Base-by-base conservation (phyloP, 2,113 vertebrate species). In the Perca schrenkii region DNA sequence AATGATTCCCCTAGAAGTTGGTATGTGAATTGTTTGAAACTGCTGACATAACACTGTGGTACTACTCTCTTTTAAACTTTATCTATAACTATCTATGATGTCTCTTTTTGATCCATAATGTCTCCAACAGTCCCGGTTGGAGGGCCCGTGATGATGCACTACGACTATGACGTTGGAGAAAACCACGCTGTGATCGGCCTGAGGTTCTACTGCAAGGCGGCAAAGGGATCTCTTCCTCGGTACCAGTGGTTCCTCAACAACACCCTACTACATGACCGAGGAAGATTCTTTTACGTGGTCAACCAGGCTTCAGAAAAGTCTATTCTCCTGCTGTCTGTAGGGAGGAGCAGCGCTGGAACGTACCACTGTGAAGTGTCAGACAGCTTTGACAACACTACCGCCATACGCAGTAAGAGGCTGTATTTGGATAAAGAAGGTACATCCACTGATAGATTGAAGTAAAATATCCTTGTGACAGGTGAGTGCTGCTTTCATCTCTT, bases 191-290 rank as follows among this genome's bases (percentile, higher is more conserved):
- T 94, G 15, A n/a, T 13, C 0, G 17, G n/a, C 16, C 6, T 95
- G 49, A 83, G 3, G 19, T 22, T 95, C n/a, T 85, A 56, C 82
- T 96, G 95, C 80, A 68, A 67, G n/a, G 90, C 57, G 4, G 82
- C 83, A 0, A 88, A 74, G 19, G 95, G 94, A 66, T 86, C 90
- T 47, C 76, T 89, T 58, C 90, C 77, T 7, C 78, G 4, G 3
- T 94, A 88, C 85, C 65, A 60, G 65, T 96, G 95, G 95, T 96
- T 92, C 80, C 83, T 89, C 36, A 91, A 95, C 61, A 36, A 80
- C 14, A 91, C 49, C 52, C 62, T 78, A 2, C 85, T 95, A 21
- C 28, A 11, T 1, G 52, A 6, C 4, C 1, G 0, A 36, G 93
- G 92, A n/a, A 10, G 8, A 6, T 94, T 93, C 74, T 87, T 93